Conservation (phyloP, 2,797 vertebrate genomes). For the Sitta carolinensis region DNA sequence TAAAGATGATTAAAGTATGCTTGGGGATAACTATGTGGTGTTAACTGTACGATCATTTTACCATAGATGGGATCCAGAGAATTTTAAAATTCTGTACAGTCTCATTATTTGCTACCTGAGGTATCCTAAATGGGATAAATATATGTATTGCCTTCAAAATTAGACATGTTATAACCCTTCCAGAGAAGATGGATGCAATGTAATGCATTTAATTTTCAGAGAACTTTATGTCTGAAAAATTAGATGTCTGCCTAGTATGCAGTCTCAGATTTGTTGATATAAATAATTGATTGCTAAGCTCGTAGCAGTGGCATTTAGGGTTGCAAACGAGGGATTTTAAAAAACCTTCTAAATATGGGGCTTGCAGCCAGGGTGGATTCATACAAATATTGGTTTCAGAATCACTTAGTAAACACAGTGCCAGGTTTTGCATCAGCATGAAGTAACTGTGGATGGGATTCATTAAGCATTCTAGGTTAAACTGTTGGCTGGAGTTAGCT, state of each 20-base stretch:
- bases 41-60: neutral
- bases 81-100: neutral
- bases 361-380: neutral
- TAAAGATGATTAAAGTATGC: neutral
- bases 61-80: neutral
- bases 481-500: neutral
- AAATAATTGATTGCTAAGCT: neutral
- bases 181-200: neutral
- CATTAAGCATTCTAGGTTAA: neutral
- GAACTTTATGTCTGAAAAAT: neutral
- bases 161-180: neutral
- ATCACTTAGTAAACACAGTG: accelerated
- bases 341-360: neutral
- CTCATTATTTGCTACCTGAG: neutral
- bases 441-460: neutral
- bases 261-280: neutral
- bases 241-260: neutral
- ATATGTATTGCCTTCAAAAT: neutral
- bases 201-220: neutral
- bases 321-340: neutral
- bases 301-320: neutral
- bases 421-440: neutral
- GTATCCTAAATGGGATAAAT: neutral
- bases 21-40: neutral
- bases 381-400: neutral